Evolutionary conservation across 2,113 vertebrate genomes (phyloP).

Genomic region (Tympanuchus pallidicinctus): DNA sequence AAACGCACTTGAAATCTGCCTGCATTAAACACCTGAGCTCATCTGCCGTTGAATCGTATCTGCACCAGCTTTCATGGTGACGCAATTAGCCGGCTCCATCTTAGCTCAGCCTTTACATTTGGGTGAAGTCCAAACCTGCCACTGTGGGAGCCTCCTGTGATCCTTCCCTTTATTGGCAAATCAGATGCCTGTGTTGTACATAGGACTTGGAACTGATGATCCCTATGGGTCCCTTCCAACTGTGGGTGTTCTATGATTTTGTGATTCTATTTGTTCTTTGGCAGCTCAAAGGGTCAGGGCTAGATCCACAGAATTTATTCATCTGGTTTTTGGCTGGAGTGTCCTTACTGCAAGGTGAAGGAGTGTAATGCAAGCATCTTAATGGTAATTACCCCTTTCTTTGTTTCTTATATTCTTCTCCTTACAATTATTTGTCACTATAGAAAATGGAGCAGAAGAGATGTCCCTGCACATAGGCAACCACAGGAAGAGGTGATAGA

Average conservation of each 20-base stretch:
- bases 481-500: background rate
- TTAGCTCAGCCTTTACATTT: background rate
- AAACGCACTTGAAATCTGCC: background rate
- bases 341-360: background rate
- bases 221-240: no score
- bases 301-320: background rate
- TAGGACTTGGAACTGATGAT: no score
- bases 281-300: background rate
- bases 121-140: background rate
- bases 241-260: no score
- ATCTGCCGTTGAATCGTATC: background rate
- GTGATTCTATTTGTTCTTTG: background rate
- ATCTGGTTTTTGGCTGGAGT: background rate
- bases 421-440: background rate
- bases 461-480: background rate
- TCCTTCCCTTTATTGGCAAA: background rate
- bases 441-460: background rate
- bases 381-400: background rate
- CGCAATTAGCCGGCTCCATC: background rate
- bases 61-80: accelerated
- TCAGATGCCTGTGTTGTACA: background rate
- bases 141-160: background rate
- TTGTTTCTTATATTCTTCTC: background rate
- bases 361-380: background rate
- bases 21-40: background rate